Base-by-base conservation (phyloP, 92 coral and sea anemone species). In the Diadumene lineata region DNA sequence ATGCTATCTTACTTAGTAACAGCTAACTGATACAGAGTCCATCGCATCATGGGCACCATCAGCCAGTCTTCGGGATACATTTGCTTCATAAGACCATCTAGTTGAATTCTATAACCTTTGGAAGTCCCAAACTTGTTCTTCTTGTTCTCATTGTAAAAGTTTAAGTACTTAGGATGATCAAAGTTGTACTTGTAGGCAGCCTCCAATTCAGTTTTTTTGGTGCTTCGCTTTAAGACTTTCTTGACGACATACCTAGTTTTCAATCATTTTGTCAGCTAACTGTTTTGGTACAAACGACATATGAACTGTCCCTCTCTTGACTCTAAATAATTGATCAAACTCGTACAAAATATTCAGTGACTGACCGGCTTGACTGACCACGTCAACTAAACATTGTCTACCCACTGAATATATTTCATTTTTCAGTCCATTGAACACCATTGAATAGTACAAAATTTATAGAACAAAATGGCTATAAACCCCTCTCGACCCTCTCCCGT, bases 1-100 rank as follows among this genome's bases (percentile, higher is more conserved):
- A 17, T 44, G n/a, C n/a, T 10, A 22, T 6, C 64, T 22, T 38
- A 76, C 81, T 48, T 84, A 17, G 96, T 90, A 25, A 90, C 79
- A 32, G 70, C 96, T 31, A 92, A n/a, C 22, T 92, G 96, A 50
- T 90, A 80, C 15, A 43, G 76, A 11, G 96, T 79, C 98, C 98
- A 92, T 29, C 81, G 75, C 1, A 90, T 82, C 74, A 87, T 91
- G 31, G 77, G 83, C 4, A 88, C 85, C 63, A 79, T 62, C 28
- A 48, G 48, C 79, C 86, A 79, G 43, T 75, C 73, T 50, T 77
- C 81, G 0, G 96, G 98, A 19, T 86, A 82, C 53, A 88, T 50
- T 68, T 86, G 94, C 66, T 78, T 86, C 72, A 77, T 83, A 1
- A 87, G 81, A 6, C 91, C 91, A 13, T 64, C 53, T 1, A 56